Conservation (phyloP, 2,797 vertebrate genomes). For the Meda fulgida region DNA sequence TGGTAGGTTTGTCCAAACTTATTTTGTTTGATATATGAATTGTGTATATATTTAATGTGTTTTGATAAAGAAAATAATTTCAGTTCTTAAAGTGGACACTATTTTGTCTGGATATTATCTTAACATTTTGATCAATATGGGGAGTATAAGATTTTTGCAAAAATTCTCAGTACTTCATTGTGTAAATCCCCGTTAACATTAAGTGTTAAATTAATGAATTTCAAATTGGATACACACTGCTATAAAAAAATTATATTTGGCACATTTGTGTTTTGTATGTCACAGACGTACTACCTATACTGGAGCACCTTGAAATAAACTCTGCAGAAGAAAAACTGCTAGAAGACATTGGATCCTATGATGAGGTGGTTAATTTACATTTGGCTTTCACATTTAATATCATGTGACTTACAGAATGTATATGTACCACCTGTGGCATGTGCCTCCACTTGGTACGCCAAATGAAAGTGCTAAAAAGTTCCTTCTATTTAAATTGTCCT, state of each 20-base stretch:
- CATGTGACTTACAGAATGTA: background rate
- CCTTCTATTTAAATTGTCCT: background rate
- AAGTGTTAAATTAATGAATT: background rate
- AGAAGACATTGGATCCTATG: constrained; percentile 70
- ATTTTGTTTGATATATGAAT: background rate
- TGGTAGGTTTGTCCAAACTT: too few species aligned
- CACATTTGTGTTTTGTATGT: background rate
- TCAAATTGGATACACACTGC: background rate
- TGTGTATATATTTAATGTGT: background rate
- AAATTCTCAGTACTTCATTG: background rate
- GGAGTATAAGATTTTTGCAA: background rate
- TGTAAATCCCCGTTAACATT: background rate
- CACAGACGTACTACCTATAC: constrained; percentile 41
- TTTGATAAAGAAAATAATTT: background rate
- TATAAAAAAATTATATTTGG: background rate
- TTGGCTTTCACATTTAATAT: background rate
- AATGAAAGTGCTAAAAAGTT: background rate
- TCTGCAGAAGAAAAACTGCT: constrained; percentile 73
- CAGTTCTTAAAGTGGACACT: background rate
- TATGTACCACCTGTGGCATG: background rate
- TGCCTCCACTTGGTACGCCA: background rate
- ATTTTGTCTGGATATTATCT: background rate
- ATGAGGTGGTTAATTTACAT: constrained; percentile 67
- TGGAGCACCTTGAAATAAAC: constrained; percentile 64
- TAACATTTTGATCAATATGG: background rate